Evolutionary conservation across 2,888 invertebrate genomes (phyloP), one percentile per base, ranked within the genome.

Genomic region (Octodonta nipae): DNA sequence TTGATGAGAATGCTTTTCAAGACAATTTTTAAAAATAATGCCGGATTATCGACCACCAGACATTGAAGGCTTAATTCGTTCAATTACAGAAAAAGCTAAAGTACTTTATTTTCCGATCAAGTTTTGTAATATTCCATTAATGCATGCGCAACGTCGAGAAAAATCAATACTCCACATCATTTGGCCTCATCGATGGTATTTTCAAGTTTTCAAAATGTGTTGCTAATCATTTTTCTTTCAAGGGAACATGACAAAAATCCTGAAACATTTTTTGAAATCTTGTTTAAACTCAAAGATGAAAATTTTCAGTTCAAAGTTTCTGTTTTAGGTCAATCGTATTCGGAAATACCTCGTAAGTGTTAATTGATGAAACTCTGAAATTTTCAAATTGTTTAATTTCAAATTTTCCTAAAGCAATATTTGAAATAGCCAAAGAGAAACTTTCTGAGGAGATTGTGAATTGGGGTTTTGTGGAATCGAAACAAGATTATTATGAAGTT

Each of bases 161-260:
- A 1, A 24, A 26, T n/a, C 31, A 15, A 32, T 44, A 30, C 45
- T 78, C 26, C 72, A 73, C 47, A 68, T 81, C 34, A 68, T 79
- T 5, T 82, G 81, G 81, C 75, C 80, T 1, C 81, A 82, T 58
- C 63, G 81, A 47, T 82, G 82, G 79, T 80, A 81, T 54, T 78
- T 78, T 55, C 81, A 82, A n/a, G n/a, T n/a, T n/a, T n/a, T n/a
- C n/a, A n/a, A n/a, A n/a, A n/a, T n/a, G n/a, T n/a, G n/a, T n/a
- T n/a, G n/a, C n/a, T n/a, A n/a, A n/a, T n/a, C n/a, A n/a, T n/a
- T n/a, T n/a, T n/a, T n/a, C n/a, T n/a, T n/a, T n/a, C n/a, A n/a
- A n/a, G n/a, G n/a, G n/a, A n/a, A n/a, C n/a, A n/a, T n/a, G n/a
- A n/a, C n/a, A n/a, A n/a, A n/a, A n/a, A n/a, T n/a, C n/a, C n/a